A percentile compares a stretch with the other conserved stretches of the same genome.
These are phyloP conservation scores for Drosophila novamexicana DNA, from an alignment of 1,140 invertebrate genomes.

Conservation along the genomic window DNA sequence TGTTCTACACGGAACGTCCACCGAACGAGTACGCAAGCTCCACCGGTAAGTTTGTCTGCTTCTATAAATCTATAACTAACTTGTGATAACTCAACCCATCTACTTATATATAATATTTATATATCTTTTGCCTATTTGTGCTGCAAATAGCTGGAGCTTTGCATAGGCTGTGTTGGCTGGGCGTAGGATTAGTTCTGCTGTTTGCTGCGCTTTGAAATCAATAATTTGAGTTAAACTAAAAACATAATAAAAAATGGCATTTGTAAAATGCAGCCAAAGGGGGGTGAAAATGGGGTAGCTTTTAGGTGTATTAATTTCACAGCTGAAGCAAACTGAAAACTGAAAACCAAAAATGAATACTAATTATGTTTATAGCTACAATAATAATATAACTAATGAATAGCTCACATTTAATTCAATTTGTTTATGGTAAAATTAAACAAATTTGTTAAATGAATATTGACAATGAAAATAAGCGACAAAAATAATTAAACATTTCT, in stretches of 20 bases:
- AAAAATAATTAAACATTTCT: constrained; percentile 29
- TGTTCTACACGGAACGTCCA: constrained; percentile 84
- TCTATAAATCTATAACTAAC: background rate
- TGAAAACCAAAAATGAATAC: constrained; percentile 35
- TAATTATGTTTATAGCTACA: constrained; percentile 46
- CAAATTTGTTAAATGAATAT: constrained; percentile 54
- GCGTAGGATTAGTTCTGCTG: constrained; percentile 44
- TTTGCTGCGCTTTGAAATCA: constrained; percentile 63
- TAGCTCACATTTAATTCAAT: constrained; percentile 34
- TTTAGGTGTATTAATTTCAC: constrained; percentile 51
- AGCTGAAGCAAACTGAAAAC: constrained; percentile 49
- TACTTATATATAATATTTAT: constrained; percentile 20
- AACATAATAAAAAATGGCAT: constrained; percentile 49
- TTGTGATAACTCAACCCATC: background rate
- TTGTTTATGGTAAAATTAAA: constrained; percentile 23
- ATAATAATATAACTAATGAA: constrained; percentile 9
- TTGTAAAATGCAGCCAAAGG: constrained; percentile 80
- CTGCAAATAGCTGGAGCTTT: constrained; percentile 42
- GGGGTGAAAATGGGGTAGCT: constrained; percentile 49
- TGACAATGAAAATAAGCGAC: constrained; percentile 1
- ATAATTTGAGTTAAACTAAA: constrained; percentile 58
- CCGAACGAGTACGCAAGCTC: constrained; percentile 76
- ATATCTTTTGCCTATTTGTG: constrained; percentile 6
- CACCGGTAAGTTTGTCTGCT: constrained; percentile 54
- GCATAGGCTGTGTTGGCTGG: constrained; percentile 39